Conservation (phyloP, 2,113 vertebrate species). For the Aix galericulata region DNA sequence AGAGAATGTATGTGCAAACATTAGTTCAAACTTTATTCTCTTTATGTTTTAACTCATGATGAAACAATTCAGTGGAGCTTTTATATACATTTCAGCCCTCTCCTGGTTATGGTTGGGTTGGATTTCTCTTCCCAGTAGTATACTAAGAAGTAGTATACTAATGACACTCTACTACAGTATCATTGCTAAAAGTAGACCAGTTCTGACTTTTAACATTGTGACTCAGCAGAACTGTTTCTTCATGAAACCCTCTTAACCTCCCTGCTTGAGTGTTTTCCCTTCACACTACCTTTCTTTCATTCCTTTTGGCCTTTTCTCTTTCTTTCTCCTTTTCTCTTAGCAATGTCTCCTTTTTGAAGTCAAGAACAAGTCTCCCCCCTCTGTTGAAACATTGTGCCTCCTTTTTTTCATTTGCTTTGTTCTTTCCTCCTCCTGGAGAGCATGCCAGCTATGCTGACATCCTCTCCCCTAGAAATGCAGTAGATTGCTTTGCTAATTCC, state of each 20-base stretch:
- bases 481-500: not conserved
- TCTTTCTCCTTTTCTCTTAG: not conserved
- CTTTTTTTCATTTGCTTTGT: not conserved
- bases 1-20: not conserved
- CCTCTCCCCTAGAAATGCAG: not conserved
- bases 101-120: fast-evolving
- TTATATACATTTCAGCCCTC: not conserved
- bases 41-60: not conserved
- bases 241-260: not conserved
- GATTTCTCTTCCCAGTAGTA: not conserved
- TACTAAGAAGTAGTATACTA: too few relatives aligned
- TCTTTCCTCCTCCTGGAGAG: not conserved
- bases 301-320: not conserved
- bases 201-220: not conserved
- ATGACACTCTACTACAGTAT: not conserved
- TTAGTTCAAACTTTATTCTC: not conserved
- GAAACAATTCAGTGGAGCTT: not conserved
- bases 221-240: not conserved
- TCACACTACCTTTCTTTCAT: not conserved
- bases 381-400: not conserved
- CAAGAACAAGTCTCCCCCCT: not conserved
- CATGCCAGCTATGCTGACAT: not conserved
- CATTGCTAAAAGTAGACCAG: not conserved
- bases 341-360: not conserved
- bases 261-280: not conserved